phyloP scores from a whole-genome alignment of 2,113 vertebrate species.

The Odontesthes bonariensis region DNA sequence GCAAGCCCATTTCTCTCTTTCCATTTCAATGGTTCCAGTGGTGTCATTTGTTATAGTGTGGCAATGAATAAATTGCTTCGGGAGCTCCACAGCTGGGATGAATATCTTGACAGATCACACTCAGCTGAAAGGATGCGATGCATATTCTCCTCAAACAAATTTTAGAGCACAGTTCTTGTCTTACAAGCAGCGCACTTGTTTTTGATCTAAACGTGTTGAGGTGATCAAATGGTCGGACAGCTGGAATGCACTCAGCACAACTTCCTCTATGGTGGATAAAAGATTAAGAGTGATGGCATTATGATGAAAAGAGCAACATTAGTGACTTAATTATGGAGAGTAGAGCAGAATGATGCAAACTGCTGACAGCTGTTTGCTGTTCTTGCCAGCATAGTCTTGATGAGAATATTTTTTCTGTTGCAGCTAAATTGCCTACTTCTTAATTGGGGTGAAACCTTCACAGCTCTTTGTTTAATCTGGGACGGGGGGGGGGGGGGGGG shows the following conservation, averaged over 20 bases:
- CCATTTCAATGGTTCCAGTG: constrained; percentile 61
- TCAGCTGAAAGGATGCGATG: constrained; percentile 50
- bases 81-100: constrained; percentile 66
- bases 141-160: constrained; percentile 58
- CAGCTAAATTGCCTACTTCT: constrained; percentile 56
- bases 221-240: constrained; percentile 44
- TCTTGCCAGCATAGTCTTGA: constrained; percentile 44
- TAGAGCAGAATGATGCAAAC: constrained; percentile 50
- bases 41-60: constrained; percentile 69
- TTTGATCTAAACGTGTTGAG: constrained; percentile 51
- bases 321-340: constrained; percentile 64
- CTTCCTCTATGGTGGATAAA: constrained; percentile 47
- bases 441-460: constrained; percentile 67
- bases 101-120: constrained; percentile 70
- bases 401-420: constrained; percentile 56
- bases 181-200: constrained; percentile 56
- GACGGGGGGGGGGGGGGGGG: constrained; percentile 8
- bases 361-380: constrained; percentile 71
- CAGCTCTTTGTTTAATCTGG: constrained; percentile 59
- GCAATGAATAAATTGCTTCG: constrained; percentile 73
- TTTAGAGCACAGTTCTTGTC: constrained; percentile 41
- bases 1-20: constrained; percentile 72
- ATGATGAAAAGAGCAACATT: constrained; percentile 65
- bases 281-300: constrained; percentile 62
- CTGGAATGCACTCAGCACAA: constrained; percentile 23